Evolutionary conservation across 2,797 vertebrate species (phyloP).

Genomic region (Cygnus olor): DNA sequence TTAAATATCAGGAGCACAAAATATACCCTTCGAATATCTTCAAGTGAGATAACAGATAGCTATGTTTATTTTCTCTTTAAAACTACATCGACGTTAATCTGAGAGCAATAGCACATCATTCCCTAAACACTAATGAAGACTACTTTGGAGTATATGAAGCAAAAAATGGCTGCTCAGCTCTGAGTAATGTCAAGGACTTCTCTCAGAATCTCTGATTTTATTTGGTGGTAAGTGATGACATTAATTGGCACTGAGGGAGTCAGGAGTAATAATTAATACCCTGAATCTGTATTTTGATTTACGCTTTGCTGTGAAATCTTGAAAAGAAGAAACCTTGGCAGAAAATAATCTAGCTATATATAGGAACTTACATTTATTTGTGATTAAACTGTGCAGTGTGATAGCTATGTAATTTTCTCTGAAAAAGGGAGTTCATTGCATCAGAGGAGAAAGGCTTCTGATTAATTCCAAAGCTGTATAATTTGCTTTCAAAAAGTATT

Average conservation of each 20-base stretch:
- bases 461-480: neutral
- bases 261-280: neutral
- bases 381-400: neutral
- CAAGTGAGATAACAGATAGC: neutral
- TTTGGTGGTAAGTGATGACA: neutral
- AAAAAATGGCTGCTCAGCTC: neutral
- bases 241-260: neutral
- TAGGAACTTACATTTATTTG: neutral
- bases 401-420: neutral
- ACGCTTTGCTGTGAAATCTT: neutral
- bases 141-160: neutral
- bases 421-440: neutral
- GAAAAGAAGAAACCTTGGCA: neutral
- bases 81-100: neutral
- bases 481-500: neutral
- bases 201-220: constrained; percentile 4
- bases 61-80: neutral
- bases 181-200: neutral
- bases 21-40: neutral
- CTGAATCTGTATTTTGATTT: constrained; percentile 9
- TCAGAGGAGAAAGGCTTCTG: neutral
- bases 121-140: neutral
- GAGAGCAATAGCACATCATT: neutral
- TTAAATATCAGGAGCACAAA: neutral
- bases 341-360: neutral